These are phyloP conservation scores for Meloidogyne hapla DNA, from an alignment of 1,140 invertebrate species.

Conservation along the genomic window DNA sequence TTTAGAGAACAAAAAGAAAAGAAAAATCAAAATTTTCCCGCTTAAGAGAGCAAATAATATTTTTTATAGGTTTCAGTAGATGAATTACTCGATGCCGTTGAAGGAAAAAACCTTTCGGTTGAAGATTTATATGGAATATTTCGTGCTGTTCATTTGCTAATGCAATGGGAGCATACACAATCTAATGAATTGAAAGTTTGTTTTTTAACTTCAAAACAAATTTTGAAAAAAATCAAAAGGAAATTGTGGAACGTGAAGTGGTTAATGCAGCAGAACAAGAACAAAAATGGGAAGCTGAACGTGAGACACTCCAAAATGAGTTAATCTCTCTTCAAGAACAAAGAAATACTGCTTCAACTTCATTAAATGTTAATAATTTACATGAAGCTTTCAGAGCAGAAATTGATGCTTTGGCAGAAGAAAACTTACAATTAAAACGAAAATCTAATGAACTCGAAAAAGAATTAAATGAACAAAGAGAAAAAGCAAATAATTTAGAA, in stretches of 20 bases:
- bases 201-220: neutral
- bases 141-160: constrained; percentile 51
- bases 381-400: constrained; percentile 55
- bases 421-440: constrained; percentile 56
- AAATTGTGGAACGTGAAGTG: constrained; percentile 56
- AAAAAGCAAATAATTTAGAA: constrained; percentile 45
- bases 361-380: constrained; percentile 47
- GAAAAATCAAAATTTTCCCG: too few species aligned
- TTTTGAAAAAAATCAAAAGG: constrained; percentile 5
- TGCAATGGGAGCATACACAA: constrained; percentile 60
- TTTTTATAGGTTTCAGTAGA: constrained; percentile 40
- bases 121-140: constrained; percentile 36
- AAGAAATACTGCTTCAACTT: constrained; percentile 51
- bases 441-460: constrained; percentile 51
- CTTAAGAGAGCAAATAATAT: too few species aligned
- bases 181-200: constrained; percentile 56
- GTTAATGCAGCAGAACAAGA: constrained; percentile 56
- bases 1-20: too few species aligned
- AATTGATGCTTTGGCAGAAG: constrained; percentile 60
- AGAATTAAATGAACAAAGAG: constrained; percentile 56
- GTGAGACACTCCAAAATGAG: constrained; percentile 51
- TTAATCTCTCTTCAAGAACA: constrained; percentile 50
- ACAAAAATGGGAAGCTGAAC: constrained; percentile 59
- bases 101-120: neutral
- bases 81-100: constrained; percentile 38